These are phyloP conservation scores for Hylia prasina DNA, from an alignment of 2,113 vertebrate species.

Conservation along the genomic window DNA sequence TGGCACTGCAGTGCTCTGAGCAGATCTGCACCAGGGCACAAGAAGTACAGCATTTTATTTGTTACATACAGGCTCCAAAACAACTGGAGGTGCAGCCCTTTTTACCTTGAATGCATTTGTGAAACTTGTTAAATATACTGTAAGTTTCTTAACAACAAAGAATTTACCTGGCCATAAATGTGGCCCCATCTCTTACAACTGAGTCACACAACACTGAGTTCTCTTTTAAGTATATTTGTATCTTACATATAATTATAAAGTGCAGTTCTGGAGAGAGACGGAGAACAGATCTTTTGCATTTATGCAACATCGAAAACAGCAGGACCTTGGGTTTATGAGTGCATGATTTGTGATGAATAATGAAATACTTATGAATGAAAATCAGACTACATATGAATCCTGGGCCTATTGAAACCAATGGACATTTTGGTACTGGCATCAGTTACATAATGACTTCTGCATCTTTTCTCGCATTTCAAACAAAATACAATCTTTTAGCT, in stretches of 20 bases:
- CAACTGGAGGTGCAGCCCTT: background rate
- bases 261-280: background rate
- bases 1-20: background rate
- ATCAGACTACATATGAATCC: background rate
- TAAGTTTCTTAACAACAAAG: background rate
- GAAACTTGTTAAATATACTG: background rate
- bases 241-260: background rate
- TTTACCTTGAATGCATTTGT: background rate
- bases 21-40: background rate
- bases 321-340: fast-evolving
- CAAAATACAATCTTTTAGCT: background rate
- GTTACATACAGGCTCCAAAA: background rate
- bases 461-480: background rate
- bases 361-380: background rate
- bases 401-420: background rate
- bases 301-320: background rate
- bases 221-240: background rate
- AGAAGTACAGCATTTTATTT: background rate
- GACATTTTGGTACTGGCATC: background rate
- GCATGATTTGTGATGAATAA: background rate
- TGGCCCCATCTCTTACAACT: background rate
- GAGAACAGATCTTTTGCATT: background rate
- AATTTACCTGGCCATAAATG: background rate
- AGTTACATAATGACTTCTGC: background rate
- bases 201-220: fast-evolving